Evolutionary conservation across 2,888 invertebrate species (phyloP), one percentile per base, ranked within the genome.

Genomic region (Drosophila hawaiiensis): DNA sequence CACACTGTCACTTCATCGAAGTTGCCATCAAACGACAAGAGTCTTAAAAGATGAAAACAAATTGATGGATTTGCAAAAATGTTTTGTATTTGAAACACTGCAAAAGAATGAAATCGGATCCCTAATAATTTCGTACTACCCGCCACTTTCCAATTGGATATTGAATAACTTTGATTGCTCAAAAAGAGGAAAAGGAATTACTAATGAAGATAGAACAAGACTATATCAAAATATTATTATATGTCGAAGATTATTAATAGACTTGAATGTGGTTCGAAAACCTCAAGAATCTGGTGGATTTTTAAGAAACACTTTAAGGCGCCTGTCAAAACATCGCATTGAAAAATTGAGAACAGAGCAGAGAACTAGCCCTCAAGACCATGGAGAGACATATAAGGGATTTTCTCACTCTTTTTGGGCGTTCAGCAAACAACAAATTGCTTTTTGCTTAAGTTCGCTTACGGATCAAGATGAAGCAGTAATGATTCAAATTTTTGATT

Each of bases 81-180:
- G 98, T 93, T 98, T 98, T 93, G 98, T 98, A 25, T 97, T 99
- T 89, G 98, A 98, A 93, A 98, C 98, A 0, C 93, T 95, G 0
- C 97, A 97, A 89, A 98, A 98, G 93, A 96, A 96, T 86, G 98
- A 98, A 94, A 97, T 99, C 56, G 98, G 98, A 0, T 97, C 97
- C 89, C 94, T 98, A 54, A 98, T 98, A 91, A 97, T 98, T 10
- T 97, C 98, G 47, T 99, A 99, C 93, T 98, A 96, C 87, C 98
- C 98, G 0, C 94, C 96, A 12, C 94, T 98, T 59, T 97, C 97
- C 1, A 96, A 96, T 73, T 97, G 97, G 94, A 95, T 97, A 64
- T 96, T 96, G 0, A 97, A 97, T 90, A 96, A 94, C 82, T 96
- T 96, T 91, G 94, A 95, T 19, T 95, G 95, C 0, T 94, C 94